Evolutionary conservation across 1,140 invertebrate genomes (phyloP).

Genomic region (Pissodes strobi): DNA sequence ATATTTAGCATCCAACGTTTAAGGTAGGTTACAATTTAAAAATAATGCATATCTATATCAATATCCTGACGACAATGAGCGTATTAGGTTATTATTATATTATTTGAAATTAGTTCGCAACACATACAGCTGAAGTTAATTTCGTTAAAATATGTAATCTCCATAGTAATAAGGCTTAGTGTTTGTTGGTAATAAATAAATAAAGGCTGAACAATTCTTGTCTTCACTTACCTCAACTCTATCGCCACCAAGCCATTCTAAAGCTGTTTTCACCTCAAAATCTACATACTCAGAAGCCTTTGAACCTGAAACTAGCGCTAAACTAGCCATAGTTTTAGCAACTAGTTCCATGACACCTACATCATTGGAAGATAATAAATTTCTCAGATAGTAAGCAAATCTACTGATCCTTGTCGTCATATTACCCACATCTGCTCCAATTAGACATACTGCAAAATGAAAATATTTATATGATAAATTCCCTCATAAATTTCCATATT

Average conservation of each 20-base stretch:
- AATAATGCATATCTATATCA: too few relatives aligned
- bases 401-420: slow-evolving; percentile 86
- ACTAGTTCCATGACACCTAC: slow-evolving; percentile 92
- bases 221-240: slow-evolving; percentile 73
- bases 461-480: slow-evolving; percentile 32
- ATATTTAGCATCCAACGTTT: too few relatives aligned
- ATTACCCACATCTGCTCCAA: slow-evolving; percentile 90
- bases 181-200: too few relatives aligned
- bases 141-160: too few relatives aligned
- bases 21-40: too few relatives aligned
- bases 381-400: slow-evolving; percentile 92
- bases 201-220: too few relatives aligned
- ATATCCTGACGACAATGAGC: too few relatives aligned
- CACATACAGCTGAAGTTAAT: too few relatives aligned
- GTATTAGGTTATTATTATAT: too few relatives aligned
- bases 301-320: slow-evolving; percentile 89
- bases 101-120: too few relatives aligned
- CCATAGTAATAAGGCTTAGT: too few relatives aligned
- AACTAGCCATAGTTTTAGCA: slow-evolving; percentile 90
- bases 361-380: slow-evolving; percentile 87
- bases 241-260: slow-evolving; percentile 90
- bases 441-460: slow-evolving; percentile 86
- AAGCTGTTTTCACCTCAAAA: slow-evolving; percentile 92
- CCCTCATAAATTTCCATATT: too few relatives aligned
- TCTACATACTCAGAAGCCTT: slow-evolving; percentile 95